Evolutionary conservation across 1,140 invertebrate genomes (phyloP), one percentile per base, ranked within the genome.

Genomic region (Frieseomelitta varia): DNA sequence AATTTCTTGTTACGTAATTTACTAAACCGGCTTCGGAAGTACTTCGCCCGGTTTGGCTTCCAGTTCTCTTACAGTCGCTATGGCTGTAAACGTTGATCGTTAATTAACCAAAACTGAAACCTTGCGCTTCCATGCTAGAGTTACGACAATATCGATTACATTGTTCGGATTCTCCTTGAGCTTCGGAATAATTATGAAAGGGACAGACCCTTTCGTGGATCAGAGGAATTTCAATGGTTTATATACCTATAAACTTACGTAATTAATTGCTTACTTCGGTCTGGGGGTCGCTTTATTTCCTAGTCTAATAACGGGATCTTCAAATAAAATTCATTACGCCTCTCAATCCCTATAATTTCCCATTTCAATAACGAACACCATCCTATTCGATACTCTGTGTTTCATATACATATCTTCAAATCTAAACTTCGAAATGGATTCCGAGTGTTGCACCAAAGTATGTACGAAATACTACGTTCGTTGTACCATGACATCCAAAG

Each of bases 1-100:
- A 84, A 84, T 84, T 88, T 84, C 87, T 84, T 87, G 87, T 75
- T 68, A 56, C 67, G 85, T 69, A 58, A 88, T 79, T 88, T 79
- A 61, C n/a, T 79, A 79, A 69, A 69, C 63, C 58, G 21, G 15
- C 3, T 10, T 21, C 14, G 83, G 19, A 65, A 86, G 58, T 75
- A 34, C 17, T 4, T 15, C n/a, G 6, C 15, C 51, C 63, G n/a
- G 63, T 78, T 76, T 69, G 39, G 21, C 30, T 77, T 79, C 61
- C 58, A 74, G 24, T 8, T n/a, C 53, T 34, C 76, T 75, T 72
- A 30, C 69, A 53, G 30, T 68, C 68, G 39, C 61, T 4, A 24
- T 30, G 19, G 65, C n/a, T 58, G n/a, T 72, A 71, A 85, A 86
- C 75, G 81, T 67, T 68, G 76, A 78, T 79, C 61, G 61, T 51